These are phyloP conservation scores for Hylaeus anthracinus DNA, from an alignment of 1,140 invertebrate genomes.

Conservation along the genomic window DNA sequence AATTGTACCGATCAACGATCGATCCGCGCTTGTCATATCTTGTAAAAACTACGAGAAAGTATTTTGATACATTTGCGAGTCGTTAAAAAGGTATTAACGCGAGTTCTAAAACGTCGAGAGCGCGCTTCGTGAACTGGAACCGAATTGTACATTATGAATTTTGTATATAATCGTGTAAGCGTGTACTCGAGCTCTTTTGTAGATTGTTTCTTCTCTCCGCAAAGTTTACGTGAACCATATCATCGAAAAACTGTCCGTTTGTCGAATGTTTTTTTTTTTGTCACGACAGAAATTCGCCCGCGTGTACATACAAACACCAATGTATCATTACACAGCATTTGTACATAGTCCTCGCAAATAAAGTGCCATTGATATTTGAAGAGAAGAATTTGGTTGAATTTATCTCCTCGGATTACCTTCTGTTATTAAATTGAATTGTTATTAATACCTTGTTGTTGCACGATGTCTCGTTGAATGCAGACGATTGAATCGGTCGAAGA, in stretches of 20 bases:
- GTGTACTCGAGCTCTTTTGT: constrained; percentile 47
- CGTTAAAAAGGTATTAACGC: neutral
- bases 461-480: too few species aligned
- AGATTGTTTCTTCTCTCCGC: constrained; percentile 38
- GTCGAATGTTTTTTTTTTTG: constrained; percentile 44
- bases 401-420: neutral
- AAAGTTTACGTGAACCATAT: constrained; percentile 28
- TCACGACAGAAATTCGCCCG: constrained; percentile 48
- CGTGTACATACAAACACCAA: constrained; percentile 63
- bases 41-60: constrained; percentile 50
- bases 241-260: constrained; percentile 45
- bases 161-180: constrained; percentile 68
- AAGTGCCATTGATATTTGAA: constrained; percentile 71
- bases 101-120: neutral
- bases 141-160: constrained; percentile 61
- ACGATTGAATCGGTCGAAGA: neutral
- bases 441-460: too few species aligned
- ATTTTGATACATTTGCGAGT: constrained; percentile 52
- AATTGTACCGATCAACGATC: constrained; percentile 14
- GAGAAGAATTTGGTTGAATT: neutral
- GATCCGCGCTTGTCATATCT: constrained; percentile 21
- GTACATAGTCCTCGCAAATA: constrained; percentile 72
- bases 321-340: constrained; percentile 63
- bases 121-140: constrained; percentile 16
- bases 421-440: too few species aligned